Evolutionary conservation across 2,888 invertebrate species (phyloP), one percentile per base, ranked within the genome.

Genomic region (Trisateles emortualis): DNA sequence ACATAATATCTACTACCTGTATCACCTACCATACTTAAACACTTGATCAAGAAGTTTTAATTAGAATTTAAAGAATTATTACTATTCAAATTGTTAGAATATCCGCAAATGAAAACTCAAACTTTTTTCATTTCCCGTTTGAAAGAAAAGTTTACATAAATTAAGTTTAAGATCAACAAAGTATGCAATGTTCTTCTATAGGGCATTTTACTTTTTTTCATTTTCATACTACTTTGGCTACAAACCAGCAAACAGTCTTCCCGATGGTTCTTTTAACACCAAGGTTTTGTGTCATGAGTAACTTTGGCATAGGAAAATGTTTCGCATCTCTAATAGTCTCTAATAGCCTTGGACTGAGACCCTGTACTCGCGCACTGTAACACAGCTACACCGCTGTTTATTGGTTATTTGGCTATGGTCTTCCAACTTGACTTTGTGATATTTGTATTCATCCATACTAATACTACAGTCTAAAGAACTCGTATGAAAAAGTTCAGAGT

Each of bases 61-160:
- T 61, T 52, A 69, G 39, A 59, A 55, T 52, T 51, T 55, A 33
- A 36, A 13, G 35, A 60, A 51, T 63, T 54, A 52, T 61, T 69
- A 54, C 14, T 14, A 52, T 59, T 52, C 32, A 48, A 56, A 54
- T 38, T 40, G 9, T 2, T 29, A 29, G 30, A 14, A 39, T 57
- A 57, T 53, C 39, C 50, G 44, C 50, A 48, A 68, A 68, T 61
- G 35, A 60, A 63, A 59, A 57, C 55, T 16, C n/a, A 26, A 75
- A 72, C 64, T 68, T 71, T 74, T 64, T 68, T 64, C 46, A 75
- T 76, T 75, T 72, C 63, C 65, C 50, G 39, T 55, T 36, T 40
- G 49, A 47, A 50, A 52, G 40, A 39, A 58, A 52, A 54, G 40
- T 53, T 58, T 47, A 61, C 52, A 35, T 39, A 44, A 57, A 47